A percentile compares a stretch with the other conserved stretches of the same genome.
phyloP scores from a whole-genome alignment of 2,888 invertebrate species.

The Cheilosia scutellata region DNA sequence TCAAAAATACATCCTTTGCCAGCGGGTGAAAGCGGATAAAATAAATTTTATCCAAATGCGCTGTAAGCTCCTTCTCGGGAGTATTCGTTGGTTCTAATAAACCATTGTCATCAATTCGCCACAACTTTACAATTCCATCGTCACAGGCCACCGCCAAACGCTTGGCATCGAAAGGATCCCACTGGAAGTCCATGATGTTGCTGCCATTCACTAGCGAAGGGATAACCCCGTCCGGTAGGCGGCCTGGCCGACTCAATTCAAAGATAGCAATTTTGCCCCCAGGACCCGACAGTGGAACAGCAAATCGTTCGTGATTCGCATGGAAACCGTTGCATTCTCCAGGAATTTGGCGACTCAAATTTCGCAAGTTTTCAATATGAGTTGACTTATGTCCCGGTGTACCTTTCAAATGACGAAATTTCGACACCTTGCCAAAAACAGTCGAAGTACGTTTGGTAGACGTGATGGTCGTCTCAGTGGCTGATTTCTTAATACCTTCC shows the following conservation, averaged over 20 bases:
- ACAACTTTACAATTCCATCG: slow-evolving; percentile 92
- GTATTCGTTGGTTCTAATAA: slow-evolving; percentile 92
- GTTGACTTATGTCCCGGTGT: slow-evolving; percentile 95
- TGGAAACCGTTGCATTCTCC: slow-evolving; percentile 98
- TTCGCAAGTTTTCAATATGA: slow-evolving; percentile 96
- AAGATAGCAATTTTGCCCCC: slow-evolving; percentile 95
- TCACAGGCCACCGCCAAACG: slow-evolving; percentile 95
- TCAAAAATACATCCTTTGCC: slow-evolving; percentile 93
- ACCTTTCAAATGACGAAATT: slow-evolving; percentile 96
- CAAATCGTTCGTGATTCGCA: slow-evolving; percentile 94
- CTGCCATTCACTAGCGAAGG: slow-evolving; percentile 96
- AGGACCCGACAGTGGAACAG: slow-evolving; percentile 95
- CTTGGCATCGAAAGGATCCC: slow-evolving; percentile 95
- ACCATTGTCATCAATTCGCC: slow-evolving; percentile 90
- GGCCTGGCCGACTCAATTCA: slow-evolving; percentile 91
- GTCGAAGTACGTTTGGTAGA: slow-evolving; percentile 93
- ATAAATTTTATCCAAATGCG: slow-evolving; percentile 96
- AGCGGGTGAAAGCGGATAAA: slow-evolving; percentile 96
- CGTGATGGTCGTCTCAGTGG: slow-evolving; percentile 84
- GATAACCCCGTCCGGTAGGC: slow-evolving; percentile 91
- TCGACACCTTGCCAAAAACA: slow-evolving; percentile 94
- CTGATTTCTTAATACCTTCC: slow-evolving; percentile 83
- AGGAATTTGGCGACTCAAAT: slow-evolving; percentile 95
- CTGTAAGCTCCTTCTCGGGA: slow-evolving; percentile 88
- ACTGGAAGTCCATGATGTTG: slow-evolving; percentile 95